phyloP scores from a whole-genome alignment of 2,797 vertebrate species.

The Melanotaenia maccullochi region DNA sequence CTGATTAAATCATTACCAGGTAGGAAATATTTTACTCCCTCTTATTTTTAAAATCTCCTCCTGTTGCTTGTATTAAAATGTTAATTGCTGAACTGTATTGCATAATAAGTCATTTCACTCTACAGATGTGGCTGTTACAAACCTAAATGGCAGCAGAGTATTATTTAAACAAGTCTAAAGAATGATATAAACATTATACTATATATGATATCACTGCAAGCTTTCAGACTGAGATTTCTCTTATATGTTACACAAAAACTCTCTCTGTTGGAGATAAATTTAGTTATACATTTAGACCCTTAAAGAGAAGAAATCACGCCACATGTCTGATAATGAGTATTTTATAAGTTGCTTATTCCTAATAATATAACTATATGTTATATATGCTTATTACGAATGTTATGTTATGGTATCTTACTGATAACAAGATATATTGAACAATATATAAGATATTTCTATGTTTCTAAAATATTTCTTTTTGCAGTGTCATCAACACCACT shows the following conservation, averaged over 20 bases:
- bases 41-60: neutral
- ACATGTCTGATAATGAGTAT: neutral
- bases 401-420: too few species aligned
- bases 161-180: neutral
- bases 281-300: too few species aligned
- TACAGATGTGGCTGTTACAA: neutral
- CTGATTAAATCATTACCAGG: slow-evolving; percentile 7
- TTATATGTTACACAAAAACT: too few species aligned
- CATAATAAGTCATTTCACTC: neutral
- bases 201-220: neutral
- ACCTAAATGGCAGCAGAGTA: slow-evolving; percentile 1
- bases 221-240: too few species aligned
- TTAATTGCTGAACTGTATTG: neutral
- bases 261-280: too few species aligned
- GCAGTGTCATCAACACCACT: slow-evolving; percentile 9
- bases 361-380: too few species aligned
- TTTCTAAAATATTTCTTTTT: neutral
- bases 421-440: too few species aligned
- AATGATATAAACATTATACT: slow-evolving; percentile 8
- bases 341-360: too few species aligned
- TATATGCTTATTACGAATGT: too few species aligned
- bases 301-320: neutral
- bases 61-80: neutral
- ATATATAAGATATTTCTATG: too few species aligned
- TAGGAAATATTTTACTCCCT: neutral